phyloP scores from a whole-genome alignment of 2,888 invertebrate species.

The Phortica okadai region DNA sequence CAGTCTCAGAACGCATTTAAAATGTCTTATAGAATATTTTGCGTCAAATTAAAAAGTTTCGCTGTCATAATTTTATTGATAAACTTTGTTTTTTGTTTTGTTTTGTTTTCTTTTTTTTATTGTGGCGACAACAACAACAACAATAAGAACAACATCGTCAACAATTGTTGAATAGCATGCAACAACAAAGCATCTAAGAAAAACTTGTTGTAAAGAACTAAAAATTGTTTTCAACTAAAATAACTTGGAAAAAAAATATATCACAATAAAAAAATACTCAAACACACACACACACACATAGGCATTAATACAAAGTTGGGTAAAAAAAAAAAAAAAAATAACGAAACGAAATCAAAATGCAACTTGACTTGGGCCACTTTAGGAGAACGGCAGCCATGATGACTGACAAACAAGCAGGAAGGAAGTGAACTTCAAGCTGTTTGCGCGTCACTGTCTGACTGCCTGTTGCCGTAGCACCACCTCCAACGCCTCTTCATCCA shows the following conservation, averaged over 20 bases:
- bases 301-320: background rate
- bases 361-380: constrained; percentile 11
- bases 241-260: constrained; percentile 39
- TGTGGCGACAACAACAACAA: constrained; percentile 37
- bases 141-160: constrained; percentile 39
- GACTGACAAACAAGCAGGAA: background rate
- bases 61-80: constrained; percentile 68
- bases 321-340: background rate
- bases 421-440: background rate
- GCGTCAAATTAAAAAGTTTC: constrained; percentile 70
- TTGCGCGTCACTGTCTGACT: background rate
- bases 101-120: background rate
- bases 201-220: constrained; percentile 41
- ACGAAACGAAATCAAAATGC: background rate
- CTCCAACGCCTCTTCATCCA: background rate
- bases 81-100: constrained; percentile 57
- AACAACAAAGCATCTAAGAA: constrained; percentile 22
- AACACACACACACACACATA: constrained; percentile 28
- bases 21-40: constrained; percentile 53
- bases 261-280: constrained; percentile 5
- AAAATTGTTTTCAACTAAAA: constrained; percentile 48
- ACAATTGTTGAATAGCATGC: constrained; percentile 39
- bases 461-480: background rate
- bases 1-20: constrained; percentile 48
- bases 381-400: background rate